Evolutionary conservation across 2,888 invertebrate species (phyloP).

Genomic region (Urechis unicinctus): DNA sequence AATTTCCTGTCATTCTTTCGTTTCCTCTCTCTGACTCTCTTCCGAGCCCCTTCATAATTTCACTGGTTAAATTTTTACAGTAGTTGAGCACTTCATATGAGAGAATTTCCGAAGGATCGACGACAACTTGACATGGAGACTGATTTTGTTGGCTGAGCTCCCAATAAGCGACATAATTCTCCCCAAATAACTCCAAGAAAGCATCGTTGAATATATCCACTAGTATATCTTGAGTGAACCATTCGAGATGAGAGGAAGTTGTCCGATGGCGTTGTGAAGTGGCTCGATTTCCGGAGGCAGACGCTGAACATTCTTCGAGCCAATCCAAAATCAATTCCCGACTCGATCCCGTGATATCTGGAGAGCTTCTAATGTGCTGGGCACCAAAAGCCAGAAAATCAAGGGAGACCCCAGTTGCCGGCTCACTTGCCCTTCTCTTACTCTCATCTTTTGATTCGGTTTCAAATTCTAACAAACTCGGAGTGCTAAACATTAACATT

Average conservation of each 20-base stretch:
- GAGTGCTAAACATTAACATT: constrained; percentile 31
- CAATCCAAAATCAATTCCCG: constrained; percentile 8
- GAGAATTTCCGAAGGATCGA: no score
- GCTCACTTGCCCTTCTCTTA: constrained; percentile 10
- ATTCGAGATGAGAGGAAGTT: constrained; percentile 11
- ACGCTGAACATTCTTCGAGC: constrained; percentile 4
- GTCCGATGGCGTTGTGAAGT: neutral
- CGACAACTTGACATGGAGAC: no score
- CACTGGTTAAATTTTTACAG: no score
- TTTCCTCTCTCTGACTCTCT: no score
- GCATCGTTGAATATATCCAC: constrained; percentile 14
- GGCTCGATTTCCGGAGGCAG: neutral
- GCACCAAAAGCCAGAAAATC: neutral
- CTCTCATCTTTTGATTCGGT: no score
- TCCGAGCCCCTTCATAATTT: no score
- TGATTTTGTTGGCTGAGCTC: no score
- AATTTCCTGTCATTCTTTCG: no score
- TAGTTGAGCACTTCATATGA: no score
- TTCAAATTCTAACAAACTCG: no score
- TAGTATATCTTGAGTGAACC: constrained; percentile 15
- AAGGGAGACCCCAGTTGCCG: neutral
- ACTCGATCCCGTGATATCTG: neutral
- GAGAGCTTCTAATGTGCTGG: neutral
- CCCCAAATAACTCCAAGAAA: constrained; percentile 12
- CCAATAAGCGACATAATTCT: neutral